Percentiles rank a stretch among this genome's conserved stretches.
Evolutionary conservation across 2,797 vertebrate genomes (phyloP).

Genomic region (Cercopithecus diana): DNA sequence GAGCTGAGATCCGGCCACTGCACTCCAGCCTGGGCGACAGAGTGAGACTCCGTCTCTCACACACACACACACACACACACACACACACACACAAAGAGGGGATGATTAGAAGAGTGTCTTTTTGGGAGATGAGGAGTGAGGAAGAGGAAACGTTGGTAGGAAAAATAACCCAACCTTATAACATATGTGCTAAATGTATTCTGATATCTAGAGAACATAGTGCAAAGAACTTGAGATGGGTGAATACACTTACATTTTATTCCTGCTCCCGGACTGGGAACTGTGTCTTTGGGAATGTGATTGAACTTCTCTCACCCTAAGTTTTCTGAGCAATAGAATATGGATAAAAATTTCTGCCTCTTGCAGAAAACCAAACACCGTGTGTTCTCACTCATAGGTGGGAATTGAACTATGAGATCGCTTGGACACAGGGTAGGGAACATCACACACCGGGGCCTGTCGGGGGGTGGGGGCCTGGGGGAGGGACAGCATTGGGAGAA

Average conservation of each 20-base stretch:
- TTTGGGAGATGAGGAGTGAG: neutral
- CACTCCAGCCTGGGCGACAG: too few relatives aligned
- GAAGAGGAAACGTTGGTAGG: neutral
- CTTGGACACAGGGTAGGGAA: too few relatives aligned
- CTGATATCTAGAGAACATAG: conserved; percentile 27
- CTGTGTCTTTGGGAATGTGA: conserved; percentile 39
- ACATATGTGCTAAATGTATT: conserved; percentile 47
- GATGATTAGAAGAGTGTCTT: neutral
- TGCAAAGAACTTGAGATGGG: conserved; percentile 6
- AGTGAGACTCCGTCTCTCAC: too few relatives aligned
- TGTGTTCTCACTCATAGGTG: too few relatives aligned
- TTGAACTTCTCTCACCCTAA: conserved; percentile 49
- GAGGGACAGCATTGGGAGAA: too few relatives aligned
- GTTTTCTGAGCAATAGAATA: conserved; percentile 27
- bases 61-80: too few relatives aligned
- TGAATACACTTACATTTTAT: conserved; percentile 47
- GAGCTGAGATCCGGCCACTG: too few relatives aligned
- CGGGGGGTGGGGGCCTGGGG: too few relatives aligned
- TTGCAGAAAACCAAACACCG: neutral
- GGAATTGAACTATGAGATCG: too few relatives aligned
- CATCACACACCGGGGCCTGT: too few relatives aligned
- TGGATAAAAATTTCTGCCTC: conserved; percentile 18
- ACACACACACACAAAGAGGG: neutral
- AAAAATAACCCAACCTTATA: neutral
- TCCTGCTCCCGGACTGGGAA: conserved; percentile 19